A percentile compares a stretch with the other conserved stretches of the same genome.
These are phyloP conservation scores for Ailurus styani DNA, from an alignment of 2,113 vertebrate species.

Conservation along the genomic window DNA sequence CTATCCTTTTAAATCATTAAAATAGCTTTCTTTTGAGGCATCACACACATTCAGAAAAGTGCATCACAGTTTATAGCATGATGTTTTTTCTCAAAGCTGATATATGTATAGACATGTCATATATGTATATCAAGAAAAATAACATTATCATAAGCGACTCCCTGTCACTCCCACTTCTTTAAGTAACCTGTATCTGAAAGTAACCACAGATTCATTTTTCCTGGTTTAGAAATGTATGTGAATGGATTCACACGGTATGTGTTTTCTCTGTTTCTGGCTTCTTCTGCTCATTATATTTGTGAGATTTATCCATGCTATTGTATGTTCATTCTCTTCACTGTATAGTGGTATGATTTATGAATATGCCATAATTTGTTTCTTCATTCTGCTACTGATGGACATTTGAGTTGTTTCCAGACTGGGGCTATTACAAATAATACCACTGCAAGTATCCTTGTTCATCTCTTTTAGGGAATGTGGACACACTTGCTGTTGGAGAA, in stretches of 20 bases:
- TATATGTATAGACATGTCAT: not conserved
- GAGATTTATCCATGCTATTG: not conserved
- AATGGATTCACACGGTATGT: not conserved
- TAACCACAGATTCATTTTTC: not conserved
- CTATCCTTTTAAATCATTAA: not conserved
- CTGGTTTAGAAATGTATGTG: not conserved
- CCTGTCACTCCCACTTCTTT: not conserved
- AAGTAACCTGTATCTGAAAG: not conserved
- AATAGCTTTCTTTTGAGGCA: not conserved
- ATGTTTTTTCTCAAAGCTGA: conserved; percentile 24
- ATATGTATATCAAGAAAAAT: not conserved
- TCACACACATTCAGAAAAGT: not conserved
- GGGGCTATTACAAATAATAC: not conserved
- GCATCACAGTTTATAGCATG: not conserved
- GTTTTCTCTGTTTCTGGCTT: not conserved
- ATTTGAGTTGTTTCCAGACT: not conserved
- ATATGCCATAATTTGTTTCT: not conserved
- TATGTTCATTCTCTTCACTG: not conserved
- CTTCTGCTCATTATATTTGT: not conserved
- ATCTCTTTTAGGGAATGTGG: not conserved
- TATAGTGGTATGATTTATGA: not conserved
- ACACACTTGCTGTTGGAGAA: not conserved
- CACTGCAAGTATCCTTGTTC: not conserved
- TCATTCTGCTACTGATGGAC: not conserved
- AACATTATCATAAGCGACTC: not conserved